Percentiles rank a stretch among this genome's conserved stretches.
Conservation (phyloP, 2,888 invertebrate genomes). For the Monopis laevigella region DNA sequence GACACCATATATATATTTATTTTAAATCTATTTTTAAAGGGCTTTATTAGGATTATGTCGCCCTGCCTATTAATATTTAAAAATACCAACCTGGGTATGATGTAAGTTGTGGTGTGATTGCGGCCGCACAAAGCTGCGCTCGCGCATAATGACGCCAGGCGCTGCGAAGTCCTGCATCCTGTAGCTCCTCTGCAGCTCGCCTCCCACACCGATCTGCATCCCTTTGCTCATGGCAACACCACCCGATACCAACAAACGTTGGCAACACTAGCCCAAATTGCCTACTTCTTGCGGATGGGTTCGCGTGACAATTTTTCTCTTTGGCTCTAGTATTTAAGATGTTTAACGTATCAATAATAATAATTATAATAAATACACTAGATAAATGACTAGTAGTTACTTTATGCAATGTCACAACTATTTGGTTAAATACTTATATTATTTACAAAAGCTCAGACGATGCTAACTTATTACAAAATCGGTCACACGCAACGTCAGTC, state of each 20-base stretch:
- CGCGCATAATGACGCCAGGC: slow-evolving; percentile 70
- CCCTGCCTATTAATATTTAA: no score
- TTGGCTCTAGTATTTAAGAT: no score
- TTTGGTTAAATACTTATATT: slow-evolving; percentile 20
- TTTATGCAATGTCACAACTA: slow-evolving; percentile 41
- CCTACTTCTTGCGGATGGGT: no score
- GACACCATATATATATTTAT: no score
- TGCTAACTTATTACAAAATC: slow-evolving; percentile 3
- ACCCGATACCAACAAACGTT: no score
- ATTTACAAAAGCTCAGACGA: slow-evolving; percentile 4
- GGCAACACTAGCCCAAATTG: no score
- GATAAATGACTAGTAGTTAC: slow-evolving; percentile 65
- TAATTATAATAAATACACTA: slow-evolving; percentile 56
- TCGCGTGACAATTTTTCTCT: no score
- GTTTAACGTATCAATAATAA: slow-evolving; percentile 1
- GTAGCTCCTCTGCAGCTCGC: slow-evolving; percentile 59
- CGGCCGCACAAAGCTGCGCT: slow-evolving; percentile 75
- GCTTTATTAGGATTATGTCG: no score
- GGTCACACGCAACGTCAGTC: background rate
- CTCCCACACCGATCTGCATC: slow-evolving; percentile 53
- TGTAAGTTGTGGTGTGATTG: slow-evolving; percentile 68
- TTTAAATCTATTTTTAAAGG: no score
- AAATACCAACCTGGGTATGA: slow-evolving; percentile 60
- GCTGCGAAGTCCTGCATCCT: slow-evolving; percentile 66
- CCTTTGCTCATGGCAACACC: slow-evolving; percentile 24